A percentile compares a stretch with the other conserved stretches of the same genome.
phyloP scores from a whole-genome alignment of 2,113 vertebrate genomes.

The Sinosuthora webbiana region DNA sequence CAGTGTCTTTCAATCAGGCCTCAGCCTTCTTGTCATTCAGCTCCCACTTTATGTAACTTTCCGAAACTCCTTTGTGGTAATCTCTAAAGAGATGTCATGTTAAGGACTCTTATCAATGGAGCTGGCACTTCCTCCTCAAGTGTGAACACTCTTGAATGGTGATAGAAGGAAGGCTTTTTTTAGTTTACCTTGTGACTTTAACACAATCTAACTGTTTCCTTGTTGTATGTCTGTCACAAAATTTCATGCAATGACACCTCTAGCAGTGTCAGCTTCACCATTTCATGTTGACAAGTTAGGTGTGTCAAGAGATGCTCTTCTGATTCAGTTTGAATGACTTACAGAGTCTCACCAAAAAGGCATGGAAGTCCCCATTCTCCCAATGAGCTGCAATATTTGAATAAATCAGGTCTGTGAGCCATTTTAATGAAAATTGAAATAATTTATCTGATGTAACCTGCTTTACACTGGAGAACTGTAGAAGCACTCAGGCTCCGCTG shows the following conservation, averaged over 20 bases:
- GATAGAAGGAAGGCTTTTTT: not conserved
- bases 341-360: fast-evolving
- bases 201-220: not conserved
- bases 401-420: not conserved
- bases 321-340: not conserved
- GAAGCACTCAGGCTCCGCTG: not conserved
- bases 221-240: not conserved
- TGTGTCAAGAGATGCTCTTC: not conserved
- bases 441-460: not conserved
- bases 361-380: not conserved
- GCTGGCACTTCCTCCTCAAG: not conserved
- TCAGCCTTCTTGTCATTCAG: not conserved
- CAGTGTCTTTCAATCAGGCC: not conserved
- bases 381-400: not conserved
- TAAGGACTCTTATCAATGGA: not conserved
- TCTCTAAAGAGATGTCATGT: not conserved
- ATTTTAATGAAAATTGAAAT: not conserved
- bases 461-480: not conserved
- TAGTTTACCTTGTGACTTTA: not conserved
- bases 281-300: not conserved
- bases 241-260: not conserved
- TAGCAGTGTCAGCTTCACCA: not conserved
- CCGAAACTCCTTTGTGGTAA: not conserved
- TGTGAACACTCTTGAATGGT: not conserved
- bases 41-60: not conserved